Base-by-base conservation (phyloP, 2,888 invertebrate genomes). In the Deilephila elpenor region DNA sequence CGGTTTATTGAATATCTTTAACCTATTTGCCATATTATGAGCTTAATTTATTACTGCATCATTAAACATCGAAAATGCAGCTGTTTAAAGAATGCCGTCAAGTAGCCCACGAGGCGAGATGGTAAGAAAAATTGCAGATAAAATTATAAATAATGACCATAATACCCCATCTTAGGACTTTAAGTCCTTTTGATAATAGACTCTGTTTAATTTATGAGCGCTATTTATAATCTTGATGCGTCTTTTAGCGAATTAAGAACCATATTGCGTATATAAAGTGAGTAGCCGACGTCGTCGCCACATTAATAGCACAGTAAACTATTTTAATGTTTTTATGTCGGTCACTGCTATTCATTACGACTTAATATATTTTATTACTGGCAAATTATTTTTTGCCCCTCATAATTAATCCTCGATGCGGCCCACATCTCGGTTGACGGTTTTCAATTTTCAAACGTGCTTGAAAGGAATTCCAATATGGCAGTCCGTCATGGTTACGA, bases 401-500 rank as follows among this genome's bases (percentile, higher is more conserved):
- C 67, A 44, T n/a, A 5, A 25, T 67, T 25, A 25, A 51, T 11
- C 20, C 67, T 67, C 25, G 51, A 51, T 67, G 51, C 67, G 67
- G 67, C 67, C 51, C 67, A 25, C 25, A 25, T 67, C 17, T 20
- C 51, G 34, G 56, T 67, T 72, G 64, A 67, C 72, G 67, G 56
- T 73, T 73, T 73, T 67, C 56, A 59, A 59, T 73, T 73, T 53
- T 74, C 74, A 34, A 72, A 72, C 72, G 72, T 70, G 72, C n/a
- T 73, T 71, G 44, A 32, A 67, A 73, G 70, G 64, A 73, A 84
- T 82, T 84, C 82, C 82, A 83, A 84, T 78, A 84, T 82, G 83
- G 83, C 85, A 81, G 82, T 81, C 59, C 81, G 83, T 84, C 83
- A 83, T 82, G 82, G 80, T 80, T 82, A 83, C 83, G 82, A 86